These are phyloP conservation scores for Pseudoips prasinana DNA, from an alignment of 2,888 invertebrate genomes.

Conservation along the genomic window DNA sequence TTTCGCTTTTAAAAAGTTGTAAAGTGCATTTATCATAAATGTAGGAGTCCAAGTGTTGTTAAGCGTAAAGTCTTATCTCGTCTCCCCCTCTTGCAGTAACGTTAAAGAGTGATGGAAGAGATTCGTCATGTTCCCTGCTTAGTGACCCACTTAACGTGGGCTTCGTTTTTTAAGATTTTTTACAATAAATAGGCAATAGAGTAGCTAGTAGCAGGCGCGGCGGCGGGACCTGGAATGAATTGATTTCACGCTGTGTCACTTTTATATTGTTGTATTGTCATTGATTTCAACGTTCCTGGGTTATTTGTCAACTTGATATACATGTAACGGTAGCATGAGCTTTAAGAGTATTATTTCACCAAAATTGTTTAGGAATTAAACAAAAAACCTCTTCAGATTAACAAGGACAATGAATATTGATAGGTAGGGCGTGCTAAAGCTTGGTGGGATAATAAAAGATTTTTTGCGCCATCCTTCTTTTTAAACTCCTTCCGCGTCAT, in stretches of 20 bases:
- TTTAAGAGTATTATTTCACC: too few species aligned
- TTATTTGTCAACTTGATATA: constrained; percentile 3
- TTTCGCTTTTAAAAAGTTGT: constrained; percentile 21
- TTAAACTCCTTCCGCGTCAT: constrained; percentile 54
- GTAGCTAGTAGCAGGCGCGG: background rate
- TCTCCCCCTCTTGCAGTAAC: constrained; percentile 47
- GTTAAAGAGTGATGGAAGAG: constrained; percentile 65
- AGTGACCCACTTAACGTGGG: constrained; percentile 64
- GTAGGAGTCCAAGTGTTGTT: constrained; percentile 39
- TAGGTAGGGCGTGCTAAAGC: constrained; percentile 40
- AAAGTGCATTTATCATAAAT: constrained; percentile 49
- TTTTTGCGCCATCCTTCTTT: constrained; percentile 53
- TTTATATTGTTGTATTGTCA: constrained; percentile 52
- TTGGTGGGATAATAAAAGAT: constrained; percentile 46
- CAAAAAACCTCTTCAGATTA: constrained; percentile 29
- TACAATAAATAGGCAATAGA: constrained; percentile 23
- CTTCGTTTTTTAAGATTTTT: constrained; percentile 43
- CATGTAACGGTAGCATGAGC: too few species aligned
- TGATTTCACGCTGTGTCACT: constrained; percentile 48
- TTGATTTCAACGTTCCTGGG: constrained; percentile 33
- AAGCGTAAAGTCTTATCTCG: constrained; percentile 62
- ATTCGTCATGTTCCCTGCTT: constrained; percentile 69
- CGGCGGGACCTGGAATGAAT: constrained; percentile 44
- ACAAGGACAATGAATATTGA: constrained; percentile 46
- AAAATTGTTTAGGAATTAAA: constrained; percentile 26